phyloP scores from a whole-genome alignment of 64 coral and sea anemone genomes.

The Stichodactyla mertensii region DNA sequence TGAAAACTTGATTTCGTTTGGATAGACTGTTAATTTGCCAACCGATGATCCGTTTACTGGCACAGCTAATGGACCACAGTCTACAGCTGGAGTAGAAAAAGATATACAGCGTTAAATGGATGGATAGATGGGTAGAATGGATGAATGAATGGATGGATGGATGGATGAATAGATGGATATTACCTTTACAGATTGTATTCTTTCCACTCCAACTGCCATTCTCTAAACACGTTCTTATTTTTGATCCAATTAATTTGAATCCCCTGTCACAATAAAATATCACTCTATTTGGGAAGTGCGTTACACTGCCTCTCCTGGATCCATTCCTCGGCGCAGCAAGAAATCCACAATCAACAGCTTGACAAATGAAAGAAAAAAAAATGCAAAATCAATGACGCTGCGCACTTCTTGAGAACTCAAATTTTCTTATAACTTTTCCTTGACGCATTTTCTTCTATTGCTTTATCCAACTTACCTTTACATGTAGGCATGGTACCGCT shows the following conservation, averaged over 20 bases:
- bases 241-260: conserved; percentile 40
- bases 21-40: conserved; percentile 9
- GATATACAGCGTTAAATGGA: background rate
- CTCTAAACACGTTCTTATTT: conserved; percentile 31
- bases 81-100: conserved; percentile 6
- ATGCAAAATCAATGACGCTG: no score
- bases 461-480: background rate
- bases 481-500: conserved; percentile 14
- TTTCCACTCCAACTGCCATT: conserved; percentile 45
- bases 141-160: background rate
- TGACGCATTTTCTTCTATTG: no score
- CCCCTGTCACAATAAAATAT: conserved; percentile 35
- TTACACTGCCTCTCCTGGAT: conserved; percentile 5
- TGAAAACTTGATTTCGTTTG: conserved; percentile 14
- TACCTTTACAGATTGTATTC: conserved; percentile 26
- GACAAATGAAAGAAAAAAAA: background rate
- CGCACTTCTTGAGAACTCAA: no score
- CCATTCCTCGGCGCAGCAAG: conserved; percentile 40
- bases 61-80: conserved; percentile 21
- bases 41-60: conserved; percentile 21
- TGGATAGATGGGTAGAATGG: background rate
- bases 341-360: conserved; percentile 41
- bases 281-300: conserved; percentile 9
- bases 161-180: conserved; percentile 9
- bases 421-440: no score